These are phyloP conservation scores for Alloplasta piceator DNA, from an alignment of 2,888 invertebrate species.

Conservation along the genomic window DNA sequence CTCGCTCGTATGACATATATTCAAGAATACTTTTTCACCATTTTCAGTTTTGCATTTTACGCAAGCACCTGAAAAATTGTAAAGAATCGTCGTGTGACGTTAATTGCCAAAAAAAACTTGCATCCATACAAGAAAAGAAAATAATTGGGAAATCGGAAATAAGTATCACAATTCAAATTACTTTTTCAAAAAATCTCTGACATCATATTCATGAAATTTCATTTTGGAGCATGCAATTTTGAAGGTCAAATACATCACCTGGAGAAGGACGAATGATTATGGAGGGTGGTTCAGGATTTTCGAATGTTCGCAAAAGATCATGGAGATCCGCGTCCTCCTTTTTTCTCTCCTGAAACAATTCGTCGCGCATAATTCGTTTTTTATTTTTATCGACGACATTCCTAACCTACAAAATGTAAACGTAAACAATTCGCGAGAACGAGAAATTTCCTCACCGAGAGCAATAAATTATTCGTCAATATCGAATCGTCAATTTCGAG, in stretches of 20 bases:
- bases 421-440: conserved; percentile 9
- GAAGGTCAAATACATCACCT: conserved; percentile 83
- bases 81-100: background rate
- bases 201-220: no score
- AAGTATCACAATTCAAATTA: background rate
- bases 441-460: conserved; percentile 77
- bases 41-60: conserved; percentile 89
- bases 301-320: conserved; percentile 84
- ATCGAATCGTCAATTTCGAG: conserved; percentile 87
- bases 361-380: background rate
- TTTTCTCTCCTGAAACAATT: conserved; percentile 82
- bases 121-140: background rate
- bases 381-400: background rate
- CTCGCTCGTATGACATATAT: conserved; percentile 92
- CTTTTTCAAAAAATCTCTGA: background rate
- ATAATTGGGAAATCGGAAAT: no score
- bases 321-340: conserved; percentile 86
- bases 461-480: conserved; percentile 85
- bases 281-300: conserved; percentile 84
- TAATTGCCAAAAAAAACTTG: conserved; percentile 35
- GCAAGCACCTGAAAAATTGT: conserved; percentile 87
- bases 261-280: conserved; percentile 88
- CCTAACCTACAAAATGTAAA: conserved; percentile 32
- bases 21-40: conserved; percentile 91
- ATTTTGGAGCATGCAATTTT: no score